Evolutionary conservation across 1,140 invertebrate species (phyloP), one percentile per base, ranked within the genome.

Genomic region (Platyura marginata): DNA sequence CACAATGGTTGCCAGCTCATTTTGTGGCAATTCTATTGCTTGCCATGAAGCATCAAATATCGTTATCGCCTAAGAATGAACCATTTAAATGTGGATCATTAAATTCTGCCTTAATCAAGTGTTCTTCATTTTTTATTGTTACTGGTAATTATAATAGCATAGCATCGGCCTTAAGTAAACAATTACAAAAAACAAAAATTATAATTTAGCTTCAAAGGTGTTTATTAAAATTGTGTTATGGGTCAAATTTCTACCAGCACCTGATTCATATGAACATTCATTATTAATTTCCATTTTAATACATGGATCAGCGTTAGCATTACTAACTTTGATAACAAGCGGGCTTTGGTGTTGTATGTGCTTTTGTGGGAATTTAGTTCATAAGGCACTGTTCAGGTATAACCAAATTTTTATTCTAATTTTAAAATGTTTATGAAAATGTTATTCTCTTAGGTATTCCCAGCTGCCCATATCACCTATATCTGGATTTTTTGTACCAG

Each of bases 1-100:
- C 47, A n/a, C 50, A 56, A 37, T 61, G 57, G 57, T 21, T 61
- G 3, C 58, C 58, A 5, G 54, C 58, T 1, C 58, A 61, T 46
- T 34, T 61, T 3, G 46, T 44, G 10, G 57, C 56, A 18, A 54
- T 61, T 2, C 20, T 61, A 3, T 43, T 60, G 2, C 46, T 61
- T 4, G 55, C 57, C 29, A 45, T 61, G 0, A 45, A 51, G 11
- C 49, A 57, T 40, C 56, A 61, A 41, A 34, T 46, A 10, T 23
- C 42, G 11, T 11, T 46, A 2, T 41, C 45, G 19, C 45, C 45
- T 13, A 13, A 37, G 8, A 21, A 35, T n/a, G 32, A 36, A 16
- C 50, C 40, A 21, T 51, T 57, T n/a, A 51, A 47, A 21, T 47
- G 40, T 34, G 40, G 43, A 22, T 25, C 40, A 42, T 41, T 45